Evolutionary conservation across 2,797 vertebrate genomes (phyloP).

Genomic region (Myripristis jacobus): DNA sequence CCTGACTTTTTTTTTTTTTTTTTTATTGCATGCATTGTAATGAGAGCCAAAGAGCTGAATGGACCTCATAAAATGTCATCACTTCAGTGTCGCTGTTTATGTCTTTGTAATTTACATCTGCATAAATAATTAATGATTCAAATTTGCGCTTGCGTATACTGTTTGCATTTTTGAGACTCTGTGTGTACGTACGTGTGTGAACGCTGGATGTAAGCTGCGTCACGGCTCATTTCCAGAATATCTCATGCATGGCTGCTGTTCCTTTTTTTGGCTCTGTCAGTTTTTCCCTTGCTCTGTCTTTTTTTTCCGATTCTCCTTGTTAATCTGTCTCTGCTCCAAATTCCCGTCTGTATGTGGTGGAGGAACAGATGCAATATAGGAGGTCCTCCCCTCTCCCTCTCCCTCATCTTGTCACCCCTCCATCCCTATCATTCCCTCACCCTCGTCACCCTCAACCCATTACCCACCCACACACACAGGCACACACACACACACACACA

Average conservation of each 20-base stretch:
- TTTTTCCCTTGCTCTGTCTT: slow-evolving; percentile 20
- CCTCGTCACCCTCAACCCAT: slow-evolving; percentile 44
- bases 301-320: slow-evolving; percentile 19
- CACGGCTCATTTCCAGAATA: slow-evolving; percentile 72
- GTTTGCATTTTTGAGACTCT: slow-evolving; percentile 39
- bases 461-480: slow-evolving; percentile 34
- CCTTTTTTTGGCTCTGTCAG: slow-evolving; percentile 38
- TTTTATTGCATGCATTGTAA: slow-evolving; percentile 10
- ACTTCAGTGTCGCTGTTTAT: slow-evolving; percentile 26
- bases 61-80: slow-evolving; percentile 26
- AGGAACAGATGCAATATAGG: slow-evolving; percentile 51
- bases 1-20: too few species aligned
- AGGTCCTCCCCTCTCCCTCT: slow-evolving; percentile 36
- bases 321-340: slow-evolving; percentile 61
- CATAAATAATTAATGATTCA: slow-evolving; percentile 46
- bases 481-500: background rate
- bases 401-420: slow-evolving; percentile 26
- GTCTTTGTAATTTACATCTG: slow-evolving; percentile 31
- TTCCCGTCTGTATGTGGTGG: slow-evolving; percentile 23
- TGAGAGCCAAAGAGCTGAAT: slow-evolving; percentile 21
- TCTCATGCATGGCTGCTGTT: slow-evolving; percentile 61
- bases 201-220: slow-evolving; percentile 49
- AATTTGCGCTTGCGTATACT: slow-evolving; percentile 11
- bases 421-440: slow-evolving; percentile 44
- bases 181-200: slow-evolving; percentile 48